Percentiles rank a stretch among this genome's conserved stretches.
phyloP scores from a whole-genome alignment of 2,888 invertebrate genomes.

The Xylophagus ater region DNA sequence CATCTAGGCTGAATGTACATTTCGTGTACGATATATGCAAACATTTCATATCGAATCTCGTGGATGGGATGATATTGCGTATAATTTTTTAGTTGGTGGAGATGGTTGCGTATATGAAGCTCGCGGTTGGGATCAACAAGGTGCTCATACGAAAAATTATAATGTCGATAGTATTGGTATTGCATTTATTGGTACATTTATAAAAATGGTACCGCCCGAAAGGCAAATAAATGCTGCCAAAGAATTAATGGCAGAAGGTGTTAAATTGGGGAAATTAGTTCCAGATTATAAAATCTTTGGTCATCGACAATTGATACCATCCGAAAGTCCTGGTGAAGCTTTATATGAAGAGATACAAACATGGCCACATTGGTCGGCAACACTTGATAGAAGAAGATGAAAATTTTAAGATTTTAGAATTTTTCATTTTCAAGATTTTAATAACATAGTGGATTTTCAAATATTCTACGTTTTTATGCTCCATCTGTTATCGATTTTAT shows the following conservation, averaged over 20 bases:
- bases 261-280: constrained; percentile 48
- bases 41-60: constrained; percentile 56
- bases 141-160: constrained; percentile 58
- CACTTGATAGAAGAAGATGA: too few species aligned
- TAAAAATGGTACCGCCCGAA: constrained; percentile 40
- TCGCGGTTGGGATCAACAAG: constrained; percentile 60
- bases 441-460: too few species aligned
- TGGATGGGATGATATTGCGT: constrained; percentile 57
- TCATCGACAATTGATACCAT: constrained; percentile 53
- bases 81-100: constrained; percentile 69
- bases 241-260: constrained; percentile 50
- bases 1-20: constrained; percentile 44
- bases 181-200: constrained; percentile 63
- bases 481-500: too few species aligned
- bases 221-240: constrained; percentile 50
- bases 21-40: constrained; percentile 43
- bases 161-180: constrained; percentile 57
- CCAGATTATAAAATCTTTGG: constrained; percentile 55
- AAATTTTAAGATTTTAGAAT: too few species aligned
- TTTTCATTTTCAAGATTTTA: too few species aligned
- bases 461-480: too few species aligned
- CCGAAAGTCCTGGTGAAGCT: constrained; percentile 56
- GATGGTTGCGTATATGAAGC: constrained; percentile 65
- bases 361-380: constrained; percentile 59
- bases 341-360: constrained; percentile 52